phyloP scores from a whole-genome alignment of 92 coral and sea anemone genomes.

The Epizoanthus fatuus region DNA sequence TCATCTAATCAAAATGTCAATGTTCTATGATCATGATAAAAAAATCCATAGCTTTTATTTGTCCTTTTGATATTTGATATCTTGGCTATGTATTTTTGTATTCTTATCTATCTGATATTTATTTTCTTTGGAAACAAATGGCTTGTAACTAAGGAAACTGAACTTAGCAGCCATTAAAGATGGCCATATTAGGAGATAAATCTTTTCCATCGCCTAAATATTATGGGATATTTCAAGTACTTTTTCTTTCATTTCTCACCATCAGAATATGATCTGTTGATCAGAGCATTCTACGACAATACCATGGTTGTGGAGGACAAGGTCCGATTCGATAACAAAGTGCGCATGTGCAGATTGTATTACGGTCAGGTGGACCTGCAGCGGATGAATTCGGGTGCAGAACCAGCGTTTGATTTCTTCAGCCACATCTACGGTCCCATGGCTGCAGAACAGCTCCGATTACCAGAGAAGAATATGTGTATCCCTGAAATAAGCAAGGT shows the following conservation, averaged over 20 bases:
- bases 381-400: not conserved
- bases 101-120: too few relatives aligned
- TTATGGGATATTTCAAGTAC: too few relatives aligned
- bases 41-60: too few relatives aligned
- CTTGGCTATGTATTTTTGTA: too few relatives aligned
- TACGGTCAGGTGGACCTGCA: constrained; percentile 55
- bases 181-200: too few relatives aligned
- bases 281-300: constrained; percentile 39
- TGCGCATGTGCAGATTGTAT: constrained; percentile 67
- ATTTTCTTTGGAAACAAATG: too few relatives aligned
- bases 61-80: too few relatives aligned
- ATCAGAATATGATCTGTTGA: constrained; percentile 29
- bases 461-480: constrained; percentile 55
- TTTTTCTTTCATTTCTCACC: not conserved
- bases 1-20: too few relatives aligned
- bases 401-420: constrained; percentile 32
- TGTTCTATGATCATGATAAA: too few relatives aligned
- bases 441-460: constrained; percentile 67
- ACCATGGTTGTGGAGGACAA: constrained; percentile 23
- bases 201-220: too few relatives aligned
- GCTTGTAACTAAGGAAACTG: too few relatives aligned
- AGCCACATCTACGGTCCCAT: constrained; percentile 65
- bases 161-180: too few relatives aligned
- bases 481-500: constrained; percentile 65
- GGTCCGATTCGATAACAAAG: constrained; percentile 54